Evolutionary conservation across 2,113 vertebrate species (phyloP).

Genomic region (Vidua chalybeata): DNA sequence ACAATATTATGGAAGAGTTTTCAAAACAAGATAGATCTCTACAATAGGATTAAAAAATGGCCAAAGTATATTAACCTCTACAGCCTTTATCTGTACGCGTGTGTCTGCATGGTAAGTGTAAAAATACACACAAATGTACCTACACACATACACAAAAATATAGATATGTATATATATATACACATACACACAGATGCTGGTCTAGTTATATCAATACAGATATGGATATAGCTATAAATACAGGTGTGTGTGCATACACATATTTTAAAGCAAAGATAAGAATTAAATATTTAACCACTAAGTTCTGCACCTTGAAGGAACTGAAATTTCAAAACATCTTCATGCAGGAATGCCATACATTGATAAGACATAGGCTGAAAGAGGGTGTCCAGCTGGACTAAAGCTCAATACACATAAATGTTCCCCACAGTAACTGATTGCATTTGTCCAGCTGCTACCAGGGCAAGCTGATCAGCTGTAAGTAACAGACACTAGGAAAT

Average conservation of each 20-base stretch:
- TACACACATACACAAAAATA: fast-evolving
- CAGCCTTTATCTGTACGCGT: neutral
- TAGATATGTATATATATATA: neutral
- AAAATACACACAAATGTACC: neutral
- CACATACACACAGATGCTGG: neutral
- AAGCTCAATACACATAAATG: neutral
- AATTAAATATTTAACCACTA: neutral
- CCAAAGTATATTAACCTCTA: neutral
- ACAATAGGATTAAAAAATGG: neutral
- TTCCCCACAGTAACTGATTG: neutral
- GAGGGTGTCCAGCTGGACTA: neutral
- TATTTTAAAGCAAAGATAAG: neutral
- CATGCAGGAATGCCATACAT: neutral
- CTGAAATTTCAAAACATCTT: neutral
- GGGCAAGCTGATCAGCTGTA: neutral
- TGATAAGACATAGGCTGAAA: neutral
- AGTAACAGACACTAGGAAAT: neutral
- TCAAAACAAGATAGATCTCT: neutral
- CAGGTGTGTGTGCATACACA: neutral
- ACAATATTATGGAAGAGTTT: neutral
- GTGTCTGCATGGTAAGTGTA: neutral
- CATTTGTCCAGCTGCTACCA: neutral
- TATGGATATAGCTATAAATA: neutral
- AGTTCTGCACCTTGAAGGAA: neutral
- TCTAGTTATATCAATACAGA: neutral